phyloP scores from a whole-genome alignment of 2,888 invertebrate species.

The Nemoura dubitans region DNA sequence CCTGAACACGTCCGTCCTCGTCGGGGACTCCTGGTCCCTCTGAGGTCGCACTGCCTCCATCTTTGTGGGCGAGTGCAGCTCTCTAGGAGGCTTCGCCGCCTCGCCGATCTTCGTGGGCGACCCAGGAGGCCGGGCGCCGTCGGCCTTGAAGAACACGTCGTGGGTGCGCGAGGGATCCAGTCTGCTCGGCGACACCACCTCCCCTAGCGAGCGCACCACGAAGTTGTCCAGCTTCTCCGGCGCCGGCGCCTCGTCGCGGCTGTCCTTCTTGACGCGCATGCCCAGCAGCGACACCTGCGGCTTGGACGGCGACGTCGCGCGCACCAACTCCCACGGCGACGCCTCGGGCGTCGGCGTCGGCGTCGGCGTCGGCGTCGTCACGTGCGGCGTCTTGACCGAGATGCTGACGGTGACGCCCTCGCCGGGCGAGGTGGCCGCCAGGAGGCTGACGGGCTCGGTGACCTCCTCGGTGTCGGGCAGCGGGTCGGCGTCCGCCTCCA shows the following conservation, averaged over 20 bases:
- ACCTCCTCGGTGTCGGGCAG: background rate
- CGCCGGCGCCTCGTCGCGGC: background rate
- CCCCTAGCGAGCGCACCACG: background rate
- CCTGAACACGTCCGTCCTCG: no score
- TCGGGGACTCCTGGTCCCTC: no score
- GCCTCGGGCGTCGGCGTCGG: background rate
- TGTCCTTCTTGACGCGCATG: conserved; percentile 35
- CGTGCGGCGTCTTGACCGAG: background rate
- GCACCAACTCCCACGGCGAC: conserved; percentile 30
- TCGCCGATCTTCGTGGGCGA: background rate
- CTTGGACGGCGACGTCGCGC: background rate
- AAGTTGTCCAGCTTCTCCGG: conserved; percentile 19
- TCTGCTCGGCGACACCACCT: background rate
- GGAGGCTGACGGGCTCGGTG: background rate
- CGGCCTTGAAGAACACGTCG: background rate
- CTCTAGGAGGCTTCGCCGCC: background rate
- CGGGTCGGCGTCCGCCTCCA: background rate
- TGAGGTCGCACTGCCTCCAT: background rate
- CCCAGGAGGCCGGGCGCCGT: background rate
- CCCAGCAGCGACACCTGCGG: conserved; percentile 41
- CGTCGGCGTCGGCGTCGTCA: background rate
- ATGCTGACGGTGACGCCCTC: conserved; percentile 12
- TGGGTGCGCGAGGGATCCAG: background rate
- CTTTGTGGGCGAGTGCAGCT: background rate
- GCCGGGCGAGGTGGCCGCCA: no score